A percentile compares a stretch with the other conserved stretches of the same genome.
Evolutionary conservation across 2,888 invertebrate genomes (phyloP).

Genomic region (Nowickia ferox): DNA sequence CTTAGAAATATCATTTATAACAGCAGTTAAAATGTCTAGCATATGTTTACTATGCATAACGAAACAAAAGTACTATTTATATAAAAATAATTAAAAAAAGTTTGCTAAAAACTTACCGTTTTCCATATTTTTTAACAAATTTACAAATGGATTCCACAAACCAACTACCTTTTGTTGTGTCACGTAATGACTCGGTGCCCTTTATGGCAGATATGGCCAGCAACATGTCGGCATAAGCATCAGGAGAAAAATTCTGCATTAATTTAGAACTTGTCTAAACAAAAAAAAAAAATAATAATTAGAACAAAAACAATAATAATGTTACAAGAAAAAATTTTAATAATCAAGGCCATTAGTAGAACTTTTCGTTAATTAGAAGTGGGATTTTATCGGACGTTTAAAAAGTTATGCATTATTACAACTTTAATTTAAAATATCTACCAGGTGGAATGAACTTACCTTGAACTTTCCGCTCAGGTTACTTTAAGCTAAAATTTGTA

Average conservation of each 20-base stretch:
- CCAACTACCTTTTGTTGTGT: slow-evolving; percentile 80
- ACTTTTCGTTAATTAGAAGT: no score
- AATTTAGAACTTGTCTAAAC: slow-evolving; percentile 52
- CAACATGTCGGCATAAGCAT: slow-evolving; percentile 78
- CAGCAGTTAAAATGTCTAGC: slow-evolving; percentile 78
- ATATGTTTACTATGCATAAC: slow-evolving; percentile 77
- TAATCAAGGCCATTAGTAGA: no score
- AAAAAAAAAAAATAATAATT: not conserved
- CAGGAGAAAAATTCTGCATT: slow-evolving; percentile 50
- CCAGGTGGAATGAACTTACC: no score
- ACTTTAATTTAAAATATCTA: no score
- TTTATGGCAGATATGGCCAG: slow-evolving; percentile 80
- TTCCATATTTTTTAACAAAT: slow-evolving; percentile 47
- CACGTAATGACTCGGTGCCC: slow-evolving; percentile 79
- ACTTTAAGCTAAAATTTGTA: no score
- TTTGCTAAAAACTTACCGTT: slow-evolving; percentile 26
- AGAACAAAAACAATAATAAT: not conserved
- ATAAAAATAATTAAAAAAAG: not conserved
- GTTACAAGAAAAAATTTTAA: no score
- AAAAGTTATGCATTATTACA: no score
- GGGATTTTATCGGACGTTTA: no score
- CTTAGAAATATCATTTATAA: slow-evolving; percentile 74
- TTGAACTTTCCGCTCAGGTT: no score
- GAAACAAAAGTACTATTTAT: slow-evolving; percentile 15
- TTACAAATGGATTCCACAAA: slow-evolving; percentile 81